Percentiles rank a stretch among this genome's conserved stretches.
Conservation (phyloP, 2,113 vertebrate species). For the Chaetodon trifascialis region DNA sequence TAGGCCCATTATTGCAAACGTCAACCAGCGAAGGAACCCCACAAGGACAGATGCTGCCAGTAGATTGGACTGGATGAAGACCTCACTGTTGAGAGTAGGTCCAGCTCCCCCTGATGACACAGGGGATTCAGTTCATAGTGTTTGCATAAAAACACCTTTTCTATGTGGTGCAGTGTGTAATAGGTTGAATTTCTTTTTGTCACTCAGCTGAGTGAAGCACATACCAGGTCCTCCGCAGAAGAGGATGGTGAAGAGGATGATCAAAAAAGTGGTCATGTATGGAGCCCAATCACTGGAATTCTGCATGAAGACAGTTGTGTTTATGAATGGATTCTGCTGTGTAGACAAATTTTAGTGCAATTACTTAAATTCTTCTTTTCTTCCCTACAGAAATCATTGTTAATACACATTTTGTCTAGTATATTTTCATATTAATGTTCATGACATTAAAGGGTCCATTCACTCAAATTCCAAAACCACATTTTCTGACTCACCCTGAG, state of each 20-base stretch:
- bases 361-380: too few species aligned
- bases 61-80: constrained; percentile 82
- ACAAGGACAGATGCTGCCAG: constrained; percentile 74
- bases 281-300: constrained; percentile 81
- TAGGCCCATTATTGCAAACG: constrained; percentile 60
- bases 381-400: background rate
- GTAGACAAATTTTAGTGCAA: background rate
- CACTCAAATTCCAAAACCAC: background rate
- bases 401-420: background rate
- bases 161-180: background rate
- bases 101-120: constrained; percentile 63
- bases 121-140: background rate
- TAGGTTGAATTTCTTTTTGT: background rate
- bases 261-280: constrained; percentile 79
- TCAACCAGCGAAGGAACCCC: constrained; percentile 72
- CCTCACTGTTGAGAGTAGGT: constrained; percentile 68
- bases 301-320: constrained; percentile 65
- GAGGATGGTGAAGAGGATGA: constrained; percentile 85
- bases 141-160: background rate
- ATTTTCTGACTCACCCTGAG: background rate
- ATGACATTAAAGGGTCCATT: background rate
- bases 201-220: constrained; percentile 10
- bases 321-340: background rate
- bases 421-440: background rate
- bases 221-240: constrained; percentile 87